Base-by-base conservation (phyloP, 2,888 invertebrate species). In the Eristalis intricaria region DNA sequence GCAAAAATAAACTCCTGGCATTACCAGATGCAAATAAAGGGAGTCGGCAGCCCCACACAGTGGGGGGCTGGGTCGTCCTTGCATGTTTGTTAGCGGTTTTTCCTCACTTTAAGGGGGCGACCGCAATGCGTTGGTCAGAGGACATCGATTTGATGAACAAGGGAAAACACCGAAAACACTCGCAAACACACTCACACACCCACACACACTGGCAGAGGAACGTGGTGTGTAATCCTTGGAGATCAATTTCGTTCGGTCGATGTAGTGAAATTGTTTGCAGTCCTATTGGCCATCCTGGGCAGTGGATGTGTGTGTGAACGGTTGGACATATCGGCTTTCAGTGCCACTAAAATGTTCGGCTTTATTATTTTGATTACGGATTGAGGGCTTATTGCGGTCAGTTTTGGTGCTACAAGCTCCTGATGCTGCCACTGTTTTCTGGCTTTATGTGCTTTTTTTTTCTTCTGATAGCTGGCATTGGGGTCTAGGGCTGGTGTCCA, bases 351-450 rank as follows among this genome's bases (percentile, higher is more conserved):
- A 86, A 74, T 78, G 78, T 78, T 86, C 68, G 82, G 85, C 85
- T 86, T 82, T 86, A 82, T 86, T 86, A 86, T 86, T 86, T 86
- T 82, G 82, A 86, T 85, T 85, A 85, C 77, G 77, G 81, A 85
- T 82, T 82, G 85, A 82, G 82, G 85, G 82, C 82, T 82, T 82
- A 77, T 82, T 86, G 82, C 77, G 85, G 85, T 86, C 74, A 66
- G 82, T 82, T 86, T 64, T 50, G 64, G 60, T 56, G 60, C 43
- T 70, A 50, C 40, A 43, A 65, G 76, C 15, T 60, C 26, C 50
- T 68, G 29, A 58, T n/a, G 56, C 60, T 35, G 35, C 15, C n/a
- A 32, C 32, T 22, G 66, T 60, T 40, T 60, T 63, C 50, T 73
- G 70, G 75, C 71, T 84, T 85, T 81, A 81, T 77, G 77, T 76